phyloP scores from a whole-genome alignment of 2,888 invertebrate species.

The Drosophila maculinotata region DNA sequence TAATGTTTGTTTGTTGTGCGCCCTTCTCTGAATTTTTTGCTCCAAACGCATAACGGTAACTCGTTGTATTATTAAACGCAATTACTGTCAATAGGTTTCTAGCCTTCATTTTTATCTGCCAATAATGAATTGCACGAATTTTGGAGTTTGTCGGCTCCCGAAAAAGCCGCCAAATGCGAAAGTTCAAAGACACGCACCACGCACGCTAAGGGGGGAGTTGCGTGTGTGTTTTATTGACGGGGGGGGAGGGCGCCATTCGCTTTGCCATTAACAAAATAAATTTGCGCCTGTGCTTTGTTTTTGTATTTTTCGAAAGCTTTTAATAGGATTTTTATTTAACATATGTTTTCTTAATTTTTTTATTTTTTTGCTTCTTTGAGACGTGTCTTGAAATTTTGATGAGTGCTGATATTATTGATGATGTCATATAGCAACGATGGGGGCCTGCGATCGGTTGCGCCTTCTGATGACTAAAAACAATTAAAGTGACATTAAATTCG shows the following conservation, averaged over 20 bases:
- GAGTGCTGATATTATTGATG: constrained; percentile 52
- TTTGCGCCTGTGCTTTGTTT: constrained; percentile 34
- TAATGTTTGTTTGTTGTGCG: constrained; percentile 61
- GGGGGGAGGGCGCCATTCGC: constrained; percentile 24
- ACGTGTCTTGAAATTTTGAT: constrained; percentile 56
- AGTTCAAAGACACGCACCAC: constrained; percentile 67
- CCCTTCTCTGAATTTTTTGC: constrained; percentile 41
- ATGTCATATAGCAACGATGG: constrained; percentile 50
- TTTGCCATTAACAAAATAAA: constrained; percentile 66
- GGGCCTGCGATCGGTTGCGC: not conserved
- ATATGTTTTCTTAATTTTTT: constrained; percentile 55
- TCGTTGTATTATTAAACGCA: constrained; percentile 70
- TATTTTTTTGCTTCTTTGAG: constrained; percentile 8
- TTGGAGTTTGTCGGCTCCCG: constrained; percentile 20
- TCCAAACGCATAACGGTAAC: constrained; percentile 65
- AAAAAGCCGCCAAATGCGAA: constrained; percentile 54
- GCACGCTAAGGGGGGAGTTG: constrained; percentile 5
- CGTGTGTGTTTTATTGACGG: constrained; percentile 7
- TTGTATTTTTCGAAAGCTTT: constrained; percentile 58
- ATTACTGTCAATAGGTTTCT: constrained; percentile 71
- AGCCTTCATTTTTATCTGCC: constrained; percentile 41
- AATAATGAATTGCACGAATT: constrained; percentile 73
- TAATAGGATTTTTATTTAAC: constrained; percentile 77
- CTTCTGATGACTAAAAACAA: constrained; percentile 14
- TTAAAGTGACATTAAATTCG: constrained; percentile 44